phyloP scores from a whole-genome alignment of 2,888 invertebrate species.

The Carpatolechia fugitivella region DNA sequence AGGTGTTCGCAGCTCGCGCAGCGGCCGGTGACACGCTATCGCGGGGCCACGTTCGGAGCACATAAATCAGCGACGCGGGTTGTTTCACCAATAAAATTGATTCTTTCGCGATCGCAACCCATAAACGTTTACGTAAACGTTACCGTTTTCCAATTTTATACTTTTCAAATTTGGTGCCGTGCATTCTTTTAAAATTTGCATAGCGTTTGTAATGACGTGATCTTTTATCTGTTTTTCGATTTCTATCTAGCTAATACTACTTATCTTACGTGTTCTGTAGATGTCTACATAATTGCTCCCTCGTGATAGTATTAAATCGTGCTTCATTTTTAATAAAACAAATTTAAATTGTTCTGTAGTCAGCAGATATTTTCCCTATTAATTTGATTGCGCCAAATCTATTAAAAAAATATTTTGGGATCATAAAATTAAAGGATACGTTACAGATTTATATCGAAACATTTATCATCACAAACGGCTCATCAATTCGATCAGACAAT shows the following conservation, averaged over 20 bases:
- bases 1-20: constrained; percentile 51
- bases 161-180: not conserved
- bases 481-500: constrained; percentile 41
- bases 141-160: constrained; percentile 7
- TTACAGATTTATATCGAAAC: constrained; percentile 4
- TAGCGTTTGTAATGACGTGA: too few relatives aligned
- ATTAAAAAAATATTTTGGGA: too few relatives aligned
- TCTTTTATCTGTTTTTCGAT: too few relatives aligned
- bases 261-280: too few relatives aligned
- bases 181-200: too few relatives aligned
- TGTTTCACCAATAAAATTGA: constrained; percentile 77
- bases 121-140: constrained; percentile 37
- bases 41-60: constrained; percentile 61
- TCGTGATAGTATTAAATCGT: too few relatives aligned
- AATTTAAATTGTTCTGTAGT: too few relatives aligned
- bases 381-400: too few relatives aligned
- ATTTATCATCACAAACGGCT: constrained; percentile 48
- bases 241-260: too few relatives aligned
- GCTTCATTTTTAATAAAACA: too few relatives aligned
- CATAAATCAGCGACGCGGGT: constrained; percentile 70
- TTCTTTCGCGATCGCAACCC: constrained; percentile 53
- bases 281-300: too few relatives aligned
- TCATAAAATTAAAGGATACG: not conserved
- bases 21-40: constrained; percentile 66
- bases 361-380: too few relatives aligned